Conservation (phyloP, 2,888 invertebrate genomes). For the Pristionchus arcanus region DNA sequence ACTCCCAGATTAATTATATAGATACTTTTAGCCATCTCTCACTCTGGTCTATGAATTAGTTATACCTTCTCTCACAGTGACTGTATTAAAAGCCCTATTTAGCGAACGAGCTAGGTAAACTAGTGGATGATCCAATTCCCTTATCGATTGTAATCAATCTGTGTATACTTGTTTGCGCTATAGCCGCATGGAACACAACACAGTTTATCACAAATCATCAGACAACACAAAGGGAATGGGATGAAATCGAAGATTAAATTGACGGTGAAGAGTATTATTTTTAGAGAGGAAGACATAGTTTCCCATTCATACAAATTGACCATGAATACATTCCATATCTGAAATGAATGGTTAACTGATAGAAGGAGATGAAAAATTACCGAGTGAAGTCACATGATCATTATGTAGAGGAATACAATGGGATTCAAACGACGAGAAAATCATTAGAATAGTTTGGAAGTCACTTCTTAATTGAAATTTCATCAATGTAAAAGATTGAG, state of each 20-base stretch:
- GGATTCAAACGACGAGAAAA: neutral
- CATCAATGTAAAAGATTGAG: neutral
- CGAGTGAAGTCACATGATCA: conserved; percentile 26
- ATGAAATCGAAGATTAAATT: conserved; percentile 28
- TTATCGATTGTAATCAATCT: no score
- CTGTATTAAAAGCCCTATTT: no score
- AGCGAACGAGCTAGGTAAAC: no score
- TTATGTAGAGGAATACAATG: conserved; percentile 27
- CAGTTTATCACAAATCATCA: no score
- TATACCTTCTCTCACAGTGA: no score
- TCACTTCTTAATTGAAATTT: neutral
- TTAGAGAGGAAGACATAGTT: neutral
- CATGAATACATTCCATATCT: conserved; percentile 28
- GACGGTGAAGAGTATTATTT: neutral
- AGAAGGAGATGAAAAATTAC: neutral
- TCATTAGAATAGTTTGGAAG: neutral
- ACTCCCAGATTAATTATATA: no score
- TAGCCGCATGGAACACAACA: no score
- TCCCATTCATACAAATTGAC: conserved; percentile 39
- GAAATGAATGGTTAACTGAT: neutral
- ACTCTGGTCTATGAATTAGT: no score
- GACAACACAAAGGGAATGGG: no score
- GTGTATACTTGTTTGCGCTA: no score
- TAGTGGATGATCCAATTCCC: no score
- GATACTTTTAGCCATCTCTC: no score